phyloP scores from a whole-genome alignment of 2,888 invertebrate genomes.

The Minunthozetes semirufus region DNA sequence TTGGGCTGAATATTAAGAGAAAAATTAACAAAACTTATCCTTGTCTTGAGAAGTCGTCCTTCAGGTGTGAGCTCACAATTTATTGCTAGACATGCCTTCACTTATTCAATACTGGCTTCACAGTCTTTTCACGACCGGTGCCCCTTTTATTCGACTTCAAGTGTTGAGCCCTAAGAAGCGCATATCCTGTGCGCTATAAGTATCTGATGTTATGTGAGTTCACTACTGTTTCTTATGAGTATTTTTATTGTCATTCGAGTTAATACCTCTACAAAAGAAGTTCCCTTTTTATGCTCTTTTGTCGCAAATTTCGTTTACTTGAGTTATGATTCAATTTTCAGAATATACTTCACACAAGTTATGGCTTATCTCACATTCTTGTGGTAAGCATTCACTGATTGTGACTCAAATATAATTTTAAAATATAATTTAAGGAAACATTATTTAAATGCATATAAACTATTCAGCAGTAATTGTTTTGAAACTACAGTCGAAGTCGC shows the following conservation, averaged over 20 bases:
- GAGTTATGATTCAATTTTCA: no score
- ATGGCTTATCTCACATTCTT: no score
- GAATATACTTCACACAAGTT: no score
- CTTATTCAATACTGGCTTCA: not conserved
- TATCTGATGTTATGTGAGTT: not conserved
- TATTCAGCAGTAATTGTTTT: no score
- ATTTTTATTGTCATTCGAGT: conserved; percentile 10
- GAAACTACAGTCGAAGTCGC: no score
- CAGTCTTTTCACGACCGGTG: not conserved
- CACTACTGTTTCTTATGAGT: not conserved
- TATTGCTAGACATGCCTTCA: not conserved
- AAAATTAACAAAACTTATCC: conserved; percentile 2
- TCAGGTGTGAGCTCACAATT: not conserved
- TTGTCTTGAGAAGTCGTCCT: conserved; percentile 13
- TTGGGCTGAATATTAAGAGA: not conserved
- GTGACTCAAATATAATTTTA: no score
- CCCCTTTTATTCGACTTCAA: not conserved
- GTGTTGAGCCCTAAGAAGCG: not conserved
- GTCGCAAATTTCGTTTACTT: no score
- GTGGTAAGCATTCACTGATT: no score
- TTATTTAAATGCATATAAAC: no score
- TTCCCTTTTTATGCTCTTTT: no score
- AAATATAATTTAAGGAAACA: no score
- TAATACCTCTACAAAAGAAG: not conserved
- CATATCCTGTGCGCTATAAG: conserved; percentile 3